These are phyloP conservation scores for Andrena fulva DNA, from an alignment of 2,888 invertebrate species.

Conservation along the genomic window DNA sequence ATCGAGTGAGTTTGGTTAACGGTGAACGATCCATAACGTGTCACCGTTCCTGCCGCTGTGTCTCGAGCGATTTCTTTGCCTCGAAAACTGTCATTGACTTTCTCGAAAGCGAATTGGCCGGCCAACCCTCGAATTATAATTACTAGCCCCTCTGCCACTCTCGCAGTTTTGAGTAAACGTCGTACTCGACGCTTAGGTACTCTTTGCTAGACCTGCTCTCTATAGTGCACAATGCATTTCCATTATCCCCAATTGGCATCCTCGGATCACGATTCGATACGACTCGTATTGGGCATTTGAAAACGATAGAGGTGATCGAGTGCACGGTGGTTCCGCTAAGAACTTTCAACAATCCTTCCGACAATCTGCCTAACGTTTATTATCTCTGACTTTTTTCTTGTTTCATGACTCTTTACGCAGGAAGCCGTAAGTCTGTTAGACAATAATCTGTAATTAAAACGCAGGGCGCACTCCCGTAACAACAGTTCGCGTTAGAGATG, in stretches of 20 bases:
- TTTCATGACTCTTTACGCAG: slow-evolving; percentile 86
- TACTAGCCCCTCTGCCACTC: slow-evolving; percentile 31
- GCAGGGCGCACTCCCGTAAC: slow-evolving; percentile 69
- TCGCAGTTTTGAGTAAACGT: slow-evolving; percentile 15
- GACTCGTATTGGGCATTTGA: slow-evolving; percentile 11
- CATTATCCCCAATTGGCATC: slow-evolving; percentile 20
- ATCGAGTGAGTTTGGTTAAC: slow-evolving; percentile 74
- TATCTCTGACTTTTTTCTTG: slow-evolving; percentile 75
- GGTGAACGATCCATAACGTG: slow-evolving; percentile 56
- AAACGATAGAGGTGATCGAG: slow-evolving; percentile 62
- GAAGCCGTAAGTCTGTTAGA: slow-evolving; percentile 90
- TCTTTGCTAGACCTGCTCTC: slow-evolving; percentile 50
- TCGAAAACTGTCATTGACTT: slow-evolving; percentile 57
- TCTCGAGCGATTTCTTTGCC: slow-evolving; percentile 66
- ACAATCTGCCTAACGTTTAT: slow-evolving; percentile 59
- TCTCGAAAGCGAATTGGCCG: slow-evolving; percentile 51
- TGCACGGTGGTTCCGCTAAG: slow-evolving; percentile 69
- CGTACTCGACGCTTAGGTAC: slow-evolving; percentile 28
- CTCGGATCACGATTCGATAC: slow-evolving; percentile 2
- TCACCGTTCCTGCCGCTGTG: slow-evolving; percentile 71
- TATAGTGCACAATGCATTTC: neutral
- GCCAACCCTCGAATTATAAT: slow-evolving; percentile 27
- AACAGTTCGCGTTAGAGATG: slow-evolving; percentile 57
- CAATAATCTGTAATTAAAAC: slow-evolving; percentile 61
- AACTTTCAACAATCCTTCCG: slow-evolving; percentile 40